Base-by-base conservation (phyloP, 1,140 invertebrate genomes). In the Apis laboriosa region DNA sequence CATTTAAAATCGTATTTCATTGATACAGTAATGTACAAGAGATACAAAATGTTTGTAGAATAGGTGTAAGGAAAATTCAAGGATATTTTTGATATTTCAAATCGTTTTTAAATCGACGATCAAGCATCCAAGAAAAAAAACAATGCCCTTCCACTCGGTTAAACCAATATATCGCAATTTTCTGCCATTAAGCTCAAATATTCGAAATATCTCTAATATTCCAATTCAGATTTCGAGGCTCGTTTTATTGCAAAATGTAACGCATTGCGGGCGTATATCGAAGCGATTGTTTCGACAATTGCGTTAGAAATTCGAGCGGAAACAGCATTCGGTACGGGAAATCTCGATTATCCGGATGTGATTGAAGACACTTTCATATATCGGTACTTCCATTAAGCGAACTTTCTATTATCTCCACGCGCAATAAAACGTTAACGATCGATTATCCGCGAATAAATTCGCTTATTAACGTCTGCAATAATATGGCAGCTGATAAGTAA, bases 391-490 rank as follows among this genome's bases (percentile, higher is more conserved):
- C 51, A 80, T 80, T 74, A 80, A 74, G 1, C 28, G 28, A 58
- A 61, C 77, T 34, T 73, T 64, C 19, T 67, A 81, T 81, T 76
- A 76, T 81, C 53, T 9, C 21, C 13, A 11, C 13, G 55, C 9
- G 15, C 43, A 53, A 76, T 68, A 67, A 76, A 68, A 67, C 55
- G 49, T 34, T 49, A 76, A 76, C 73, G 34, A 75, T 76, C 73
- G 17, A 81, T 80, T 80, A 80, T 64, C 51, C 61, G 15, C 21
- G 34, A 80, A 80, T 74, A 64, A 73, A 73, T 80, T 80, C 49
- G 15, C 19, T 24, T n/a, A 68, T 76, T 76, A 81, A 76, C 73
- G 43, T 76, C 11, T 64, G 53, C 24, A 58, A 76, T 81, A 68
- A 67, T 68, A 49, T 19, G 19, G 66, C 0, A n/a, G n/a, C 28